Percentiles rank a stretch among this genome's conserved stretches.
Conservation (phyloP, 2,797 vertebrate genomes). For the Sciaenops ocellatus region DNA sequence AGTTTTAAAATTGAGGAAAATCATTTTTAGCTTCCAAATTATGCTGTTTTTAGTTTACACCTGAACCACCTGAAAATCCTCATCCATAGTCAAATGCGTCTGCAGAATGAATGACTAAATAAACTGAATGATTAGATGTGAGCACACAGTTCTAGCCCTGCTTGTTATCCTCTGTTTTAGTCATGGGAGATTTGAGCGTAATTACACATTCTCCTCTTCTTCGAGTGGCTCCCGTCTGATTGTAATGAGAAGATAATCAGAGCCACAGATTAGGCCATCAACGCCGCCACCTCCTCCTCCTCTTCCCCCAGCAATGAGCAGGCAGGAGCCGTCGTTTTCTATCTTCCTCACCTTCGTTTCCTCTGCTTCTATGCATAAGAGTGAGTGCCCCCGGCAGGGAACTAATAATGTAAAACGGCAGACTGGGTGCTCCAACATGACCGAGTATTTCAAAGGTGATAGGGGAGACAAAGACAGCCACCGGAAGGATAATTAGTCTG, state of each 20-base stretch:
- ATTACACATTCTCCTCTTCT: conserved; percentile 78
- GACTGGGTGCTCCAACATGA: conserved; percentile 61
- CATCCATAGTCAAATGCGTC: conserved; percentile 18
- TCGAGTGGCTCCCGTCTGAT: conserved; percentile 78
- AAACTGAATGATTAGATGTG: conserved; percentile 60
- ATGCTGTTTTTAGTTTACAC: conserved; percentile 29
- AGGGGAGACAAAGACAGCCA: conserved; percentile 60
- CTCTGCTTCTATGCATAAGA: conserved; percentile 31
- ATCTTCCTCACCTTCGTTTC: conserved; percentile 62
- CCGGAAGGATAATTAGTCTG: conserved; percentile 66
- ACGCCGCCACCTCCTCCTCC: conserved; percentile 52
- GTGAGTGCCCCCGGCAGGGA: conserved; percentile 59
- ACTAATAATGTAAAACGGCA: conserved; percentile 77
- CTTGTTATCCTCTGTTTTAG: conserved; percentile 76
- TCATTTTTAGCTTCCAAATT: conserved; percentile 7
- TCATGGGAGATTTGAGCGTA: conserved; percentile 78
- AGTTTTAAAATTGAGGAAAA: not conserved
- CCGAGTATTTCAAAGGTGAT: conserved; percentile 62
- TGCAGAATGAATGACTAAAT: conserved; percentile 59
- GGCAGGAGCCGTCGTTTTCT: conserved; percentile 62
- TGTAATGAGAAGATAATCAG: conserved; percentile 87
- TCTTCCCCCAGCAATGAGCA: conserved; percentile 46
- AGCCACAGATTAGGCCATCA: conserved; percentile 83
- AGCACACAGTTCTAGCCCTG: conserved; percentile 55
- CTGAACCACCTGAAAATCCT: conserved; percentile 31